Percentiles rank a stretch among this genome's conserved stretches.
These are phyloP conservation scores for Cichladusa arquata DNA, from an alignment of 2,113 vertebrate species.

Conservation along the genomic window DNA sequence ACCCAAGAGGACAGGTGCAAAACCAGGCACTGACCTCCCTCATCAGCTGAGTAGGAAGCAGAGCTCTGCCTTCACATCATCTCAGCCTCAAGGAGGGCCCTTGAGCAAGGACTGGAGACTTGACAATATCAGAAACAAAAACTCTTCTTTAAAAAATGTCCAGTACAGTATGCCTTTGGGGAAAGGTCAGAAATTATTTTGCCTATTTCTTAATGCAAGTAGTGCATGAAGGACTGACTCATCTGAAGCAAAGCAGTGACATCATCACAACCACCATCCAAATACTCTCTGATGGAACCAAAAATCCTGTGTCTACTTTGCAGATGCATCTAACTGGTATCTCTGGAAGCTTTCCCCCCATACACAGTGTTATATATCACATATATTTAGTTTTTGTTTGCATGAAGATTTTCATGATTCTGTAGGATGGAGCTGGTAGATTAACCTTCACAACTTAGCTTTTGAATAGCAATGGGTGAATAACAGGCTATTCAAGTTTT, in stretches of 20 bases:
- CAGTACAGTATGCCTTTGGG: accelerated
- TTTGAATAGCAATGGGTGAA: neutral
- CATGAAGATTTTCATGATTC: neutral
- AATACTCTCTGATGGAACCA: neutral
- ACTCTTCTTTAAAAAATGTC: neutral
- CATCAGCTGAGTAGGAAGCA: neutral
- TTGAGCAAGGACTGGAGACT: neutral
- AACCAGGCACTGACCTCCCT: neutral
- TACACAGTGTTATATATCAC: accelerated
- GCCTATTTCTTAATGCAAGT: neutral
- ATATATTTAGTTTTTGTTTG: neutral
- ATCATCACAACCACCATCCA: neutral
- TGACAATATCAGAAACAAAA: neutral
- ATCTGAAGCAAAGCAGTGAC: neutral
- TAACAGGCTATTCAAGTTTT: neutral
- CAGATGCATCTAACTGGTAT: neutral
- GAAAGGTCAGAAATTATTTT: neutral
- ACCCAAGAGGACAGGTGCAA: neutral
- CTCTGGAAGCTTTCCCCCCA: neutral
- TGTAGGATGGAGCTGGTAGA: neutral
- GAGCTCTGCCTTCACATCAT: neutral
- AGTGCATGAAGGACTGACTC: neutral
- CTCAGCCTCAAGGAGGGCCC: neutral
- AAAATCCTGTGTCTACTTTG: neutral
- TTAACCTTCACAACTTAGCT: neutral